These are phyloP conservation scores for Oryzias curvinotus DNA, from an alignment of 2,113 vertebrate genomes.

Conservation along the genomic window DNA sequence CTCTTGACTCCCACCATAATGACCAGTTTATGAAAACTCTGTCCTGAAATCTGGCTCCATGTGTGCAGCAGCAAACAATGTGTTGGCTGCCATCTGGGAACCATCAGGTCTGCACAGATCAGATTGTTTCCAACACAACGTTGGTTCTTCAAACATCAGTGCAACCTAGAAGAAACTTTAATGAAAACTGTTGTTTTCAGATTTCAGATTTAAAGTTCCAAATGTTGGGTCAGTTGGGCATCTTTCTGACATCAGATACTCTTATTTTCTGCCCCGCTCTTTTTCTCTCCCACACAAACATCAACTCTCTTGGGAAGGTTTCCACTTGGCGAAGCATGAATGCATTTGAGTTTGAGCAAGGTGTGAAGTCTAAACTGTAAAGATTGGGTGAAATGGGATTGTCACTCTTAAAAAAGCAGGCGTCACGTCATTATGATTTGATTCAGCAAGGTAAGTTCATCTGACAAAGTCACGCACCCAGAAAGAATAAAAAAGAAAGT, in stretches of 20 bases:
- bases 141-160: conserved; percentile 37
- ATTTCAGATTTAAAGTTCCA: conserved; percentile 6
- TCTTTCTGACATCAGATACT: conserved; percentile 36
- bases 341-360: conserved; percentile 43
- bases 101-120: conserved; percentile 39
- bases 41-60: conserved; percentile 49
- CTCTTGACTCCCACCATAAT: conserved; percentile 53
- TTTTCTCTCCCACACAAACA: conserved; percentile 7
- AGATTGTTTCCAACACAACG: conserved; percentile 24
- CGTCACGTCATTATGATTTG: conserved; percentile 46
- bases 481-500: conserved; percentile 13
- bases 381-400: conserved; percentile 37
- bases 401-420: conserved; percentile 37
- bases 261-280: conserved; percentile 19
- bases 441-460: conserved; percentile 35
- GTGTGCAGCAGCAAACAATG: conserved; percentile 43
- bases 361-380: conserved; percentile 37
- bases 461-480: conserved; percentile 19
- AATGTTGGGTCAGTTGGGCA: conserved; percentile 23
- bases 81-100: conserved; percentile 52
- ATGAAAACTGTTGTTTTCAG: conserved; percentile 17
- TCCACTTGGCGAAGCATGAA: conserved; percentile 33
- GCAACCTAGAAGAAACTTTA: conserved; percentile 4
- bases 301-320: conserved; percentile 26
- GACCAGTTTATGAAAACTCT: conserved; percentile 49